A percentile compares a stretch with the other conserved stretches of the same genome.
Evolutionary conservation across 2,113 vertebrate genomes (phyloP).

Genomic region (Cryptotis parvus): DNA sequence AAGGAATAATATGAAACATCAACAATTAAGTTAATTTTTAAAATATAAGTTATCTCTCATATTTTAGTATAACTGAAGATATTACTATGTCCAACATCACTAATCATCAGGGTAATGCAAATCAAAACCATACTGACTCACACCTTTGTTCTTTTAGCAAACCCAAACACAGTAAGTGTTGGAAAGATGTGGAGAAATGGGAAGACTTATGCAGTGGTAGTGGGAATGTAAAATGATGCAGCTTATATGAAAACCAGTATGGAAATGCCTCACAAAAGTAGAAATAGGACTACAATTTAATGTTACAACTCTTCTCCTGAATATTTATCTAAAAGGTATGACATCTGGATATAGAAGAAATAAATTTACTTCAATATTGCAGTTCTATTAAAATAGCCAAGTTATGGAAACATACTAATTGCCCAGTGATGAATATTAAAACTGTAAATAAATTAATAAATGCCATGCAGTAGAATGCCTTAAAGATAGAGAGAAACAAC

Average conservation of each 20-base stretch:
- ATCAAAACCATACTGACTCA: conserved; percentile 10
- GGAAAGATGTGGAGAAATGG: not conserved
- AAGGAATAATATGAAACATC: not conserved
- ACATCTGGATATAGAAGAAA: not conserved
- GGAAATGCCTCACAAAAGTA: not conserved
- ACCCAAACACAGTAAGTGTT: not conserved
- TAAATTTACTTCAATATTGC: not conserved
- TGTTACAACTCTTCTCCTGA: not conserved
- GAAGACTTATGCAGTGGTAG: not conserved
- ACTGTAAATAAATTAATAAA: not conserved
- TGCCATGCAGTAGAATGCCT: not conserved
- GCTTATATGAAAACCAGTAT: not conserved
- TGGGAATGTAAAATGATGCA: not conserved
- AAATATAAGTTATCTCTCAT: not conserved
- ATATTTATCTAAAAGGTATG: not conserved
- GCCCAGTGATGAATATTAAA: not conserved
- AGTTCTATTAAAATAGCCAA: not conserved
- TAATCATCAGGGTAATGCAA: not conserved
- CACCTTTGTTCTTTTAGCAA: not conserved
- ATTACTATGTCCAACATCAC: not conserved
- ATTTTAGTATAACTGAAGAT: not conserved
- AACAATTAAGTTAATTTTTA: not conserved
- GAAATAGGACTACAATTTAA: not conserved
- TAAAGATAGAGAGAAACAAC: not conserved
- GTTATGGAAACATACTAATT: not conserved